Base-by-base conservation (phyloP, 2,888 invertebrate species). In the Agrochola macilenta region DNA sequence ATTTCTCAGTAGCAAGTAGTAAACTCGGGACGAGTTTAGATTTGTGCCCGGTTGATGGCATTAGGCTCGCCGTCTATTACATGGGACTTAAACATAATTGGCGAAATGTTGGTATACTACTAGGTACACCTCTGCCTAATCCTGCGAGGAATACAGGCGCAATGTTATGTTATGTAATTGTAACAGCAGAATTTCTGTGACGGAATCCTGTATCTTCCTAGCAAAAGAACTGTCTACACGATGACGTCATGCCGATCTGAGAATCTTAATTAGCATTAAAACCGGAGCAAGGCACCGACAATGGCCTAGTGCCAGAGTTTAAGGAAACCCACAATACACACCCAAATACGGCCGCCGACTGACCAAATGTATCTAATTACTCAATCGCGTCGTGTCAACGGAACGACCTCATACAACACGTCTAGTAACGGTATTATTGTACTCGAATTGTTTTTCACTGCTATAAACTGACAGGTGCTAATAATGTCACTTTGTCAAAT, bases 231-330 rank as follows among this genome's bases (percentile, higher is more conserved):
- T 12, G 9, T 58, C 43, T 20, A 26, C n/a, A 65, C 23, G 4
- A 35, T 79, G 81, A 81, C 74, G 60, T 81, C 81, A 78, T n/a
- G 7, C 3, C 4, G 11, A 2, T 64, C 20, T 14, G 23, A 60
- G 52, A 43, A 23, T 46, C 35, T 23, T 26, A 35, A 46, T 79
- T 76, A 76, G 52, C 68, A 79, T 46, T 14, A 52, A 2, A 82
- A 76, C 20, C 35, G 52, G 77, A 76, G 83, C 83, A 76, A 82
- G 79, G 79, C 77, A 79, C 79, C 69, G 46, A 9, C 69, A 20
- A 39, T 83, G 83, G 35, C 80, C 83, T 57, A 81, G 70, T 81
- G 70, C 43, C 83, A 78, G 49, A 83, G 30, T 58, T 69, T 61
- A 70, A 57, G n/a, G 68, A 63, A 78, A 68, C 35, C 35, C 49